Evolutionary conservation across 1,140 invertebrate species (phyloP), one percentile per base, ranked within the genome.

Genomic region (Maconellicoccus hirsutus): DNA sequence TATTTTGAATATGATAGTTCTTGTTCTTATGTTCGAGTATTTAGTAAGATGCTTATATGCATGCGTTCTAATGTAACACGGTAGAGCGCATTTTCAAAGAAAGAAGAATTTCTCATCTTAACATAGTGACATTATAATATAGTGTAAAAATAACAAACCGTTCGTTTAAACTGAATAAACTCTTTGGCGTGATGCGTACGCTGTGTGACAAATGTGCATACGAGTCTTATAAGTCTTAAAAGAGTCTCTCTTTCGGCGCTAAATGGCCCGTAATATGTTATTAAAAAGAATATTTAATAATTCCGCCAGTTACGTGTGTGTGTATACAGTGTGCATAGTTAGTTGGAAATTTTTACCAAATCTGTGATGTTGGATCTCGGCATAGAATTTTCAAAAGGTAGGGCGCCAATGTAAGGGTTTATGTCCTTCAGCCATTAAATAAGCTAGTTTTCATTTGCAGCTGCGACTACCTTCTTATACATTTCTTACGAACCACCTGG

Each of bases 131-230:
- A 66, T 66, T 66, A 66, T 66, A 66, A 66, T 66, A 66, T 66
- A 66, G 61, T 66, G 61, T 66, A 66, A 66, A 66, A 66, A 66
- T 66, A 66, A 66, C 61, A 66, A 66, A 66, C 61, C 61, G 61
- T 66, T 66, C 61, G 61, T 23, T 66, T 66, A 66, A 66, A 66
- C 61, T 66, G 61, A 66, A 66, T 66, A 66, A 66, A 66, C 61
- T 23, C 25, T 66, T 66, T 66, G 61, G 61, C 61, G 42, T 52
- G 42, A 66, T 66, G 61, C 25, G 25, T 66, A 66, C 25, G 61
- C 25, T 66, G 25, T 23, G 25, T 66, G 61, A 66, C 61, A 66
- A 66, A 66, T 66, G 61, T 10, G 61, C 52, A 59, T 59, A 59
- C 52, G 6, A 59, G 52, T 7, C 52, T n/a, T 25, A 14, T 66